Evolutionary conservation across 2,888 invertebrate species (phyloP).

Genomic region (Elgonia sp.): DNA sequence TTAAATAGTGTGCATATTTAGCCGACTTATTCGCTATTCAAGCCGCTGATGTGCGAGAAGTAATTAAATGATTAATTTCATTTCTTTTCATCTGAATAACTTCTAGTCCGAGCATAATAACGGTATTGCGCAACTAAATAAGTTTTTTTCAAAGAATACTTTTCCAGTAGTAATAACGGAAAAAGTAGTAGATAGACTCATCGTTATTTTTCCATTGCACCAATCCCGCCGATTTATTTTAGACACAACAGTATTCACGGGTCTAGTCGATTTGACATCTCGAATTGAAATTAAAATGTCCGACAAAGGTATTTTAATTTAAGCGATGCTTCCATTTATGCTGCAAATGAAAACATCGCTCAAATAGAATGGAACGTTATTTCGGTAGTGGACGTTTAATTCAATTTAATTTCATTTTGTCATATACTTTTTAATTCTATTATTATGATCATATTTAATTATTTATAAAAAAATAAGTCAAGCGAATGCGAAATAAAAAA

Average conservation of each 20-base stretch:
- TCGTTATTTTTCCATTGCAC: background rate
- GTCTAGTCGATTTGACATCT: conserved; percentile 5
- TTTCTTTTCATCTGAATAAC: conserved; percentile 45
- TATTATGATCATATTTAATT: no score
- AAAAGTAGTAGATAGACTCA: background rate
- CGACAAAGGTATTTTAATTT: conserved; percentile 22
- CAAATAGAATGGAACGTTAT: conserved; percentile 1
- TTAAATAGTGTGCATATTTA: background rate
- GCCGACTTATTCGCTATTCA: background rate
- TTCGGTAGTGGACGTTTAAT: background rate
- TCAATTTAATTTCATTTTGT: no score
- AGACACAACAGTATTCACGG: background rate
- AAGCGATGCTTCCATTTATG: conserved; percentile 21
- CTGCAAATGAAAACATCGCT: conserved; percentile 25
- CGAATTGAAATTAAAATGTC: conserved; percentile 24
- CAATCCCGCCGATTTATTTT: background rate
- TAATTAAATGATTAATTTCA: conserved; percentile 50
- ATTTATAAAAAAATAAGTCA: no score
- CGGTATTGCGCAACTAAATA: conserved; percentile 2
- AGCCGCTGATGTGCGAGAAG: conserved; percentile 21
- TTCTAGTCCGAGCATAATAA: conserved; percentile 30
- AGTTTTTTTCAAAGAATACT: background rate
- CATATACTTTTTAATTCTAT: no score
- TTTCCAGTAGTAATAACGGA: background rate
- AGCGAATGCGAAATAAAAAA: no score